A percentile compares a stretch with the other conserved stretches of the same genome.
phyloP scores from a whole-genome alignment of 2,797 vertebrate genomes.

The Acrocephalus scirpaceus region DNA sequence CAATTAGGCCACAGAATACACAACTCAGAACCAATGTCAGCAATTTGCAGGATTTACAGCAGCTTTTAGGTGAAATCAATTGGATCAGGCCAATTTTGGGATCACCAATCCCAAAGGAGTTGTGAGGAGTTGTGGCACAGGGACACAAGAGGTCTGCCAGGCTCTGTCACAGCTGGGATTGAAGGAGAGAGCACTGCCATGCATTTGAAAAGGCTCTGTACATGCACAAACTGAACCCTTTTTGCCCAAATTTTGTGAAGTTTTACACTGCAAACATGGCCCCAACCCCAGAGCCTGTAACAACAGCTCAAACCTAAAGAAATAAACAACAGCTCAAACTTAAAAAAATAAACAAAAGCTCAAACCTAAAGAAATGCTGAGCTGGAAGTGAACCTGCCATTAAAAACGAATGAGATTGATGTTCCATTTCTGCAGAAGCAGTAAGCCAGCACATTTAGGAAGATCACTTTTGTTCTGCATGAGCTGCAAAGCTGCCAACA shows the following conservation, averaged over 20 bases:
- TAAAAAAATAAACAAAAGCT: neutral
- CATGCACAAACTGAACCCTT: neutral
- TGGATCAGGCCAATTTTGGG: too few relatives aligned
- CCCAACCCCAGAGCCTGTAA: neutral
- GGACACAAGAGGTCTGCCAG: neutral
- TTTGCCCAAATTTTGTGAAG: neutral
- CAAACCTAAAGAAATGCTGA: neutral
- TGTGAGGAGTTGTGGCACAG: neutral
- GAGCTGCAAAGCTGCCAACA: neutral
- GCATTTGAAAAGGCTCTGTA: neutral
- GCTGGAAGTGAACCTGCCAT: neutral
- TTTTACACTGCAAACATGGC: neutral
- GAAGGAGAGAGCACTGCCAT: neutral
- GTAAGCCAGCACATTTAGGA: neutral
- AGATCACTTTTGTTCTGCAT: neutral
- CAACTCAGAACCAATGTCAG: too few relatives aligned
- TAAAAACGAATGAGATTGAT: neutral
- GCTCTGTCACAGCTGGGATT: neutral
- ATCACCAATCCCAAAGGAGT: neutral
- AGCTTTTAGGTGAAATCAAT: too few relatives aligned
- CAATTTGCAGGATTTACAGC: too few relatives aligned
- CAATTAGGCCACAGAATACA: too few relatives aligned
- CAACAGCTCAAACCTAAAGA: neutral
- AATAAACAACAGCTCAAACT: neutral
- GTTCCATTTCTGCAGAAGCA: neutral